Percentiles rank a stretch among this genome's conserved stretches.
Conservation (phyloP, 1,140 invertebrate genomes). For the Parasteatoda tepidariorum region DNA sequence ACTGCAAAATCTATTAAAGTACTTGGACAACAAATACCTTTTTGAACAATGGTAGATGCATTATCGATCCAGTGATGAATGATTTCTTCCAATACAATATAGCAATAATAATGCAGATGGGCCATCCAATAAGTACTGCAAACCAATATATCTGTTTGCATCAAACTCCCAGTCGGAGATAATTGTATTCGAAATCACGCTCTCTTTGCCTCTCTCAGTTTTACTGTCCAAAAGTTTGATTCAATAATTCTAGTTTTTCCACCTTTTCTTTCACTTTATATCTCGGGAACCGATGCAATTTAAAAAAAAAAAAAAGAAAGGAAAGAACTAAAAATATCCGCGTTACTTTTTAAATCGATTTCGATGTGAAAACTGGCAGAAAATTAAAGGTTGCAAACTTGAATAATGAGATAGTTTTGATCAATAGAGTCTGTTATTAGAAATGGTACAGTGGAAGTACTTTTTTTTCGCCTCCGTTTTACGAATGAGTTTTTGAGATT, state of each 20-base stretch:
- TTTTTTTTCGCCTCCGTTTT: not conserved
- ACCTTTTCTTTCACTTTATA: not conserved
- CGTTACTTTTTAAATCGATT: not conserved
- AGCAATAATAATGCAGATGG: not conserved
- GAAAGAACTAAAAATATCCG: not conserved
- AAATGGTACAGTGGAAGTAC: not conserved
- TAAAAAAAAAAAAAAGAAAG: not conserved
- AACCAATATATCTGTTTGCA: not conserved
- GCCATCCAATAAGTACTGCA: not conserved
- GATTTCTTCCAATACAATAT: not conserved
- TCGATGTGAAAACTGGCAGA: not conserved
- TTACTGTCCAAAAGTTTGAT: too few relatives aligned
- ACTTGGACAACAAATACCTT: not conserved
- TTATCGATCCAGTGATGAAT: not conserved
- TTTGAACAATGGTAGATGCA: not conserved
- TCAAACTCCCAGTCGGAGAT: not conserved
- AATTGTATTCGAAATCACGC: not conserved
- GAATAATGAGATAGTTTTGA: not conserved
- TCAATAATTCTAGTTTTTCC: not conserved
- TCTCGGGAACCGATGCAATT: not conserved
- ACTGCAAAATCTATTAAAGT: too few relatives aligned
- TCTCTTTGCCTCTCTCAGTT: not conserved
- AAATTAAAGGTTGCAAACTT: not conserved
- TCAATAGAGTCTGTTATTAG: not conserved
- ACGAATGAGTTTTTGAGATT: not conserved